phyloP scores from a whole-genome alignment of 1,140 invertebrate species.

The Holcopasites calliopsidis region DNA sequence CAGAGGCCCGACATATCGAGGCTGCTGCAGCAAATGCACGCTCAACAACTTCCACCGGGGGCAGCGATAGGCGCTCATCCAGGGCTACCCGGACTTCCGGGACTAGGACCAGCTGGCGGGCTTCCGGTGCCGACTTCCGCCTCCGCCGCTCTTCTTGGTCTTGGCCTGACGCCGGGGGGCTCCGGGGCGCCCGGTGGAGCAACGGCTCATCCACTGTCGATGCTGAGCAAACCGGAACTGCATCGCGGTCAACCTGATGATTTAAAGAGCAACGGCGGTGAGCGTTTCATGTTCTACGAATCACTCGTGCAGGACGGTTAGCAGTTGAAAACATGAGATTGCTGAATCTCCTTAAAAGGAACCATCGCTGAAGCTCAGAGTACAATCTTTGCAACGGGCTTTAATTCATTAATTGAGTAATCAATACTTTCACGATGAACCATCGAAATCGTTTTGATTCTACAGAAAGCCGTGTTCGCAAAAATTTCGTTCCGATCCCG shows the following conservation, averaged over 20 bases:
- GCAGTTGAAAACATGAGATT: background rate
- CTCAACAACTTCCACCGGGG: conserved; percentile 90
- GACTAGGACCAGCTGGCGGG: conserved; percentile 74
- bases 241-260: conserved; percentile 83
- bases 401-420: too few species aligned
- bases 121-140: conserved; percentile 78
- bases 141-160: conserved; percentile 72
- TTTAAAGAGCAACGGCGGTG: conserved; percentile 85
- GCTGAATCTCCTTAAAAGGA: too few species aligned
- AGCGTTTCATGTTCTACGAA: conserved; percentile 63
- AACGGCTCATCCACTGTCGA: conserved; percentile 83
- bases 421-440: too few species aligned
- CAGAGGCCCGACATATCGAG: conserved; percentile 88
- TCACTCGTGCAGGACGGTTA: background rate
- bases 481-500: too few species aligned
- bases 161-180: conserved; percentile 81
- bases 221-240: conserved; percentile 85
- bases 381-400: too few species aligned
- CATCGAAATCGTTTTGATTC: too few species aligned
- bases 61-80: conserved; percentile 84
- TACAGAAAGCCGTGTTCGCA: too few species aligned
- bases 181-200: conserved; percentile 76
- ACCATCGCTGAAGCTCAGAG: too few species aligned
- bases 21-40: conserved; percentile 94
- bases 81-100: conserved; percentile 76